Evolutionary conservation across 1,140 invertebrate species (phyloP).

Genomic region (Pissodes strobi): DNA sequence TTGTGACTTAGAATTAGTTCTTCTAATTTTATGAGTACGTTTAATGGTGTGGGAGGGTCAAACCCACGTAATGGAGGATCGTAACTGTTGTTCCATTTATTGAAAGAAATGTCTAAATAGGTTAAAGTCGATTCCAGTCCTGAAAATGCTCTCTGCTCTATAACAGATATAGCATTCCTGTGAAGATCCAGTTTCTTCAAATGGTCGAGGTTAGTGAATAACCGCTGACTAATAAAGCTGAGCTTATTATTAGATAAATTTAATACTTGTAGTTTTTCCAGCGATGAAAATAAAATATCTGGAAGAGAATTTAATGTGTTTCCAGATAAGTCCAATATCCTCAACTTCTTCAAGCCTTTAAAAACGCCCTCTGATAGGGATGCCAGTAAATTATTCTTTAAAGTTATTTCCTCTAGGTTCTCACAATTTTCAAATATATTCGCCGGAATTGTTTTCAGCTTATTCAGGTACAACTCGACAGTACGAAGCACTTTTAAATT

Average conservation of each 20-base stretch:
- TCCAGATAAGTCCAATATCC: constrained; percentile 9
- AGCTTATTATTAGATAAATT: constrained; percentile 7
- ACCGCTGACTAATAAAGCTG: not conserved
- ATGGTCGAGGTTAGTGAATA: not conserved
- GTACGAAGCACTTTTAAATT: constrained; percentile 6
- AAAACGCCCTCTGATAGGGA: constrained; percentile 9
- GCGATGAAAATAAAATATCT: not conserved
- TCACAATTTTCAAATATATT: constrained; percentile 7
- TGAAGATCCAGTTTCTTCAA: constrained; percentile 5
- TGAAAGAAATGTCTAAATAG: constrained; percentile 16
- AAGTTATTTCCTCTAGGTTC: constrained; percentile 6
- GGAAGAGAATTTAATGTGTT: constrained; percentile 1
- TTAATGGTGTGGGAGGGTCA: constrained; percentile 2
- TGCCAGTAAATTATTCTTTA: constrained; percentile 1
- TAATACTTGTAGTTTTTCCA: constrained; percentile 9
- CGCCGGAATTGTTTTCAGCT: not conserved
- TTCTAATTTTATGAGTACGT: constrained; percentile 7
- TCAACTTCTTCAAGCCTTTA: not conserved
- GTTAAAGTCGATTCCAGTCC: not conserved
- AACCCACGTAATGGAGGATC: not conserved
- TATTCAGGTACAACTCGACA: constrained; percentile 8
- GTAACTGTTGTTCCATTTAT: constrained; percentile 23
- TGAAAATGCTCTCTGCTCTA: constrained; percentile 4
- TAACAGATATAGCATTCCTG: constrained; percentile 2
- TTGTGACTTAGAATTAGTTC: constrained; percentile 19